Conservation (phyloP, 2,113 vertebrate genomes). For the Felis chaus region DNA sequence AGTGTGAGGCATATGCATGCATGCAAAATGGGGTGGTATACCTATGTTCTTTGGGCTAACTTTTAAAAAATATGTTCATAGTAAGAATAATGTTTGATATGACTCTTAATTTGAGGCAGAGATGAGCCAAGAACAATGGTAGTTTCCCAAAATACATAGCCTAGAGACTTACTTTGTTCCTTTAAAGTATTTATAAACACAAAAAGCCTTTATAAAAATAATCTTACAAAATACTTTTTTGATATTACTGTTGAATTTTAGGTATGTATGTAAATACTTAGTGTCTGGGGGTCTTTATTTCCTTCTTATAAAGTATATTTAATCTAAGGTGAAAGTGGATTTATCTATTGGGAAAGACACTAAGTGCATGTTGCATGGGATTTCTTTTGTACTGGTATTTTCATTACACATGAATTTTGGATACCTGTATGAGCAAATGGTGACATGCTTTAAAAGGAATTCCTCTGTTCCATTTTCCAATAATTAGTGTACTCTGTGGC, state of each 20-base stretch:
- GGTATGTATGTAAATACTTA: not conserved
- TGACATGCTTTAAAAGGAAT: not conserved
- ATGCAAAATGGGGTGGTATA: not conserved
- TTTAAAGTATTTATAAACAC: not conserved
- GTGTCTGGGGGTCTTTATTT: not conserved
- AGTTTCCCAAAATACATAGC: not conserved
- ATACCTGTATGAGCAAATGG: not conserved
- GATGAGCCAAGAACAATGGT: not conserved
- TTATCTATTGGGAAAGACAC: not conserved
- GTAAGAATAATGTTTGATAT: not conserved
- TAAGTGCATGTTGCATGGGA: not conserved
- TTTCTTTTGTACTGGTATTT: not conserved
- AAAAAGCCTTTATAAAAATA: not conserved
- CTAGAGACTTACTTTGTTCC: not conserved
- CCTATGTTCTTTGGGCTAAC: not conserved
- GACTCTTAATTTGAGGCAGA: not conserved
- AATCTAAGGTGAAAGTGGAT: not conserved
- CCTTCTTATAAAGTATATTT: not conserved
- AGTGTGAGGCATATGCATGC: not conserved
- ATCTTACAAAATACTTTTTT: not conserved
- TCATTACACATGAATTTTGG: not conserved
- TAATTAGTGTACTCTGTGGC: not conserved
- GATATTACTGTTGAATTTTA: conserved; percentile 3
- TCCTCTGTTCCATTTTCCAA: not conserved
- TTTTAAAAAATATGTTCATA: not conserved